phyloP scores from a whole-genome alignment of 2,888 invertebrate species.

The Ctena decussata region DNA sequence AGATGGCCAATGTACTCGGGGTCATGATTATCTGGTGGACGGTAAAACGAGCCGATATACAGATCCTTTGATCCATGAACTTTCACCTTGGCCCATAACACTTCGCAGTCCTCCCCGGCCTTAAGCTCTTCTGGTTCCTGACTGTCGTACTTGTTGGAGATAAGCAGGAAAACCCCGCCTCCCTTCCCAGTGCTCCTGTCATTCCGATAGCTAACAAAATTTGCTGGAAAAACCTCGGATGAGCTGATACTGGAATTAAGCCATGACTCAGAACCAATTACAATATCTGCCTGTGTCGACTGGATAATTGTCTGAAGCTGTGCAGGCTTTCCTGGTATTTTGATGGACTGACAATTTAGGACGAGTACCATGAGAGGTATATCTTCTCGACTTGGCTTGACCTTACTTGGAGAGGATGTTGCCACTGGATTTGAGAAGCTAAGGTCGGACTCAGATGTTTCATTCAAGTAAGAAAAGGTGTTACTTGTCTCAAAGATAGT shows the following conservation, averaged over 20 bases:
- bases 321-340: not conserved
- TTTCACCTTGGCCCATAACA: not conserved
- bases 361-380: not conserved
- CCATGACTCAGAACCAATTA: conserved; percentile 27
- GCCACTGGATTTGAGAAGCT: not conserved
- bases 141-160: not conserved
- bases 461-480: not conserved
- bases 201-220: conserved; percentile 1
- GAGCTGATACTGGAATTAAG: too few relatives aligned
- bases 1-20: not conserved
- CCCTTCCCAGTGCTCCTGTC: not conserved
- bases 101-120: not conserved
- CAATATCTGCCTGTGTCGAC: conserved; percentile 10
- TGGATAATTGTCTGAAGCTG: not conserved
- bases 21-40: not conserved
- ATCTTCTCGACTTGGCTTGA: not conserved
- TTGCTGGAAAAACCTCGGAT: too few relatives aligned
- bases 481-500: conserved; percentile 26
- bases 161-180: not conserved
- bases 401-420: not conserved
- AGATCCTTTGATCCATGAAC: not conserved
- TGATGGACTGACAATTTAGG: not conserved
- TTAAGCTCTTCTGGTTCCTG: not conserved
- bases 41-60: not conserved
- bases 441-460: not conserved